Evolutionary conservation across 1,140 invertebrate genomes (phyloP), one percentile per base, ranked within the genome.

Genomic region (Philaenus spumarius): DNA sequence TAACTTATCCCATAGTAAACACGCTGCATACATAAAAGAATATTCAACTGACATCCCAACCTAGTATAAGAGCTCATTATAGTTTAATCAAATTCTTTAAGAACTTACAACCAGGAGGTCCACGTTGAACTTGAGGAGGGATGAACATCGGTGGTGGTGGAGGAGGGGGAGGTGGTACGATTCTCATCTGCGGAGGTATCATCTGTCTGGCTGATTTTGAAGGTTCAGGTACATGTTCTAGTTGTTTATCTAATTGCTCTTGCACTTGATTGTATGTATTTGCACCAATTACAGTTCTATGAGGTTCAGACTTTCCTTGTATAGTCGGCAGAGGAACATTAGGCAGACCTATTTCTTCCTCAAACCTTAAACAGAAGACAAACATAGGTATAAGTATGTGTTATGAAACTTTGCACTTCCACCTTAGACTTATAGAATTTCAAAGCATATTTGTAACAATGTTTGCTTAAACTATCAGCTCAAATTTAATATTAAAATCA

Each of bases 41-140:
- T n/a, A n/a, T n/a, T n/a, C n/a, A n/a, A n/a, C n/a, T n/a, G n/a
- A n/a, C n/a, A n/a, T n/a, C n/a, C n/a, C n/a, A n/a, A n/a, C n/a
- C n/a, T n/a, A n/a, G n/a, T n/a, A n/a, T n/a, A n/a, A n/a, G n/a
- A n/a, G n/a, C n/a, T n/a, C n/a, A n/a, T n/a, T n/a, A n/a, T n/a
- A n/a, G n/a, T n/a, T n/a, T n/a, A n/a, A n/a, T n/a, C n/a, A n/a
- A n/a, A n/a, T n/a, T n/a, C n/a, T n/a, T n/a, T n/a, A n/a, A n/a
- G n/a, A n/a, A n/a, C 50, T 55, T 15, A 43, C 58, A 54, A n/a
- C n/a, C n/a, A 40, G 23, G 59, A 43, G 23, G 59, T 69, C 61
- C 58, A 37, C 46, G 55, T 34, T 75, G 75, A 15, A 86, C 80
- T 76, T 85, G 80, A 52, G 79, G 78, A 20, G 80, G 80, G 56